Percentiles rank a stretch among this genome's conserved stretches.
phyloP scores from a whole-genome alignment of 2,113 vertebrate species.

The Phocoena phocoena region DNA sequence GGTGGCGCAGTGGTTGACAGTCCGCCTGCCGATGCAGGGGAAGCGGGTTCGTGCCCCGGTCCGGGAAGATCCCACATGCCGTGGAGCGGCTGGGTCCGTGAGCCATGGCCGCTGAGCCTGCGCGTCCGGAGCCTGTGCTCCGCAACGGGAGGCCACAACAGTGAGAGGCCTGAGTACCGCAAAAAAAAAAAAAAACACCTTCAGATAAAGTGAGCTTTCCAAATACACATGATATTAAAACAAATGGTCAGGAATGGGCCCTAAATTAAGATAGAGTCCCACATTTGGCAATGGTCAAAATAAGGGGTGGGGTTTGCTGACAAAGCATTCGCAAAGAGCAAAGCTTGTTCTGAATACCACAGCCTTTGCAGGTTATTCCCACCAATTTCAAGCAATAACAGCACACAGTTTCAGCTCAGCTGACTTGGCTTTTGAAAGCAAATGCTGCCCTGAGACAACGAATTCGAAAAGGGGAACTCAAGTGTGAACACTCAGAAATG shows the following conservation, averaged over 20 bases:
- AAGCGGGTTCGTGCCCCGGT: too few species aligned
- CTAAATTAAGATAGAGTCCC: not conserved
- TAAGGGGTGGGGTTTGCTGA: not conserved
- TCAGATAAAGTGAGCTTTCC: not conserved
- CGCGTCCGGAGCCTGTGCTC: too few species aligned
- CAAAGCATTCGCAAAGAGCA: not conserved
- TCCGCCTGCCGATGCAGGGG: too few species aligned
- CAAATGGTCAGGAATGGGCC: not conserved
- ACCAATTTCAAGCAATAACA: slow-evolving; percentile 61
- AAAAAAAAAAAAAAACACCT: not conserved
- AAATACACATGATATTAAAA: not conserved
- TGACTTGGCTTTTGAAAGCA: slow-evolving; percentile 49
- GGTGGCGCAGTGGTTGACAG: too few species aligned
- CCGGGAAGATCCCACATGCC: too few species aligned
- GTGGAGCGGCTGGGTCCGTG: too few species aligned
- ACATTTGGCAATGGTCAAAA: not conserved
- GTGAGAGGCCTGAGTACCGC: too few species aligned
- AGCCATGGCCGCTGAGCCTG: too few species aligned
- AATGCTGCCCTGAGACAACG: slow-evolving; percentile 72
- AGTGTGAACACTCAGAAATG: slow-evolving; percentile 66
- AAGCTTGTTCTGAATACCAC: slow-evolving; percentile 49
- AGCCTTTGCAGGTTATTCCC: slow-evolving; percentile 3
- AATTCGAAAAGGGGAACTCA: slow-evolving; percentile 74
- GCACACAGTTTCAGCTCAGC: slow-evolving; percentile 43
- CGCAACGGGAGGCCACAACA: too few species aligned